Evolutionary conservation across 2,113 vertebrate genomes (phyloP).

Genomic region (Microtus richardsoni): DNA sequence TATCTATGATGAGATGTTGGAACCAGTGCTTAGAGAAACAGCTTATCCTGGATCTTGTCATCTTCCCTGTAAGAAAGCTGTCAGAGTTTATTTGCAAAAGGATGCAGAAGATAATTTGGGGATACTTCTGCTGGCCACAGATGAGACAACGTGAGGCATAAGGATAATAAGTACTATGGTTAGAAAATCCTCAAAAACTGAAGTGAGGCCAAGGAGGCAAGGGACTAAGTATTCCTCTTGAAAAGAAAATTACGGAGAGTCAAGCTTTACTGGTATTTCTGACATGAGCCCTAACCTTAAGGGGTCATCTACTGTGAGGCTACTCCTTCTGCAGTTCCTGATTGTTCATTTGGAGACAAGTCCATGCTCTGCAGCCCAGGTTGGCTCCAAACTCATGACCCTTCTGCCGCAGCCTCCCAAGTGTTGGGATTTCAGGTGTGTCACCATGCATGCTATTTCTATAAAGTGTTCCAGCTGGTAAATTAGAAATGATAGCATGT

Average conservation of each 20-base stretch:
- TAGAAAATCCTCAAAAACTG: neutral
- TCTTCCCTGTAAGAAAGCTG: neutral
- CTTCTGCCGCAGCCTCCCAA: neutral
- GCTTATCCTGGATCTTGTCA: neutral
- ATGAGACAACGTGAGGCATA: neutral
- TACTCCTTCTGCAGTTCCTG: neutral
- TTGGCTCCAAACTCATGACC: neutral
- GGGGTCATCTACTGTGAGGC: neutral
- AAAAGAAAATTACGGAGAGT: neutral
- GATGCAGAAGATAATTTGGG: neutral
- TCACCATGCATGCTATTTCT: neutral
- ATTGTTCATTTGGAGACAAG: neutral
- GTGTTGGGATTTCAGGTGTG: neutral
- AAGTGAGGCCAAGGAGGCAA: neutral
- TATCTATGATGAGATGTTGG: neutral
- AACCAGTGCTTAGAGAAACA: neutral
- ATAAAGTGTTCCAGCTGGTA: neutral
- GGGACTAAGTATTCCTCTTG: neutral
- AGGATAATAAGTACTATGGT: neutral
- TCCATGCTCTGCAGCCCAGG: neutral
- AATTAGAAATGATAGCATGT: neutral
- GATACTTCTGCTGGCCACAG: neutral
- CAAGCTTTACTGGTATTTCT: neutral
- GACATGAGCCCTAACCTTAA: neutral
- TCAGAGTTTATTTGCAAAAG: neutral